These are phyloP conservation scores for honey bee (Apis mellifera) DNA, from an alignment of 1,140 invertebrate species.

Conservation along the genomic window DNA sequence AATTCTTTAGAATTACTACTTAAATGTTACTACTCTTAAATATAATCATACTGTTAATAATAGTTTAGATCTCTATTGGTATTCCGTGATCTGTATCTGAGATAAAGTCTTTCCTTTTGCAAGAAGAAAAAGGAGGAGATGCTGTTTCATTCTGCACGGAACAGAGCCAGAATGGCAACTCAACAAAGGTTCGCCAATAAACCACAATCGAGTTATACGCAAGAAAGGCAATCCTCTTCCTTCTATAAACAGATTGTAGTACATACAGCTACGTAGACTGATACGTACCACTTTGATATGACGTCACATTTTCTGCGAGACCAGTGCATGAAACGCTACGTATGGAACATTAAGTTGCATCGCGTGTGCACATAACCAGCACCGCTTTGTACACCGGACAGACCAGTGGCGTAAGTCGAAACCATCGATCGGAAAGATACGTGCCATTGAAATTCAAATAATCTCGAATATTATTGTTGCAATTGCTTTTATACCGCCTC, in stretches of 20 bases:
- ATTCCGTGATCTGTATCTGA: too few species aligned
- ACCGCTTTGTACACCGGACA: background rate
- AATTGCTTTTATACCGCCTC: constrained; percentile 1
- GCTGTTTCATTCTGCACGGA: background rate
- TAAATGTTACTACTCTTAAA: too few species aligned
- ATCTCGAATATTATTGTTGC: constrained; percentile 16
- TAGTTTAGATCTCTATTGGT: too few species aligned
- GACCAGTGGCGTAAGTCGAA: constrained; percentile 12
- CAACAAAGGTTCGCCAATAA: background rate
- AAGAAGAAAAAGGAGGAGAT: constrained; percentile 13
- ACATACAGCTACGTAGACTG: background rate
- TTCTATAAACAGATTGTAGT: constrained; percentile 54
- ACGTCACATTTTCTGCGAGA: constrained; percentile 48
- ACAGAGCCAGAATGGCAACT: background rate
- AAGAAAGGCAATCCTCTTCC: constrained; percentile 27
- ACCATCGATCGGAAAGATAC: constrained; percentile 18
- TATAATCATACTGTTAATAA: too few species aligned
- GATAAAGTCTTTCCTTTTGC: background rate
- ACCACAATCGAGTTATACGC: constrained; percentile 53
- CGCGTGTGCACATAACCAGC: constrained; percentile 25
- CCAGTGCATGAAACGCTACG: constrained; percentile 7
- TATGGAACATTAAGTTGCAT: constrained; percentile 14
- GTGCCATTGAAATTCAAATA: constrained; percentile 26
- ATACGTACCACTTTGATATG: constrained; percentile 12
- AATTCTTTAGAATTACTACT: too few species aligned